Evolutionary conservation across 1,140 invertebrate species (phyloP).

Genomic region (Drosophila subpulchrella): DNA sequence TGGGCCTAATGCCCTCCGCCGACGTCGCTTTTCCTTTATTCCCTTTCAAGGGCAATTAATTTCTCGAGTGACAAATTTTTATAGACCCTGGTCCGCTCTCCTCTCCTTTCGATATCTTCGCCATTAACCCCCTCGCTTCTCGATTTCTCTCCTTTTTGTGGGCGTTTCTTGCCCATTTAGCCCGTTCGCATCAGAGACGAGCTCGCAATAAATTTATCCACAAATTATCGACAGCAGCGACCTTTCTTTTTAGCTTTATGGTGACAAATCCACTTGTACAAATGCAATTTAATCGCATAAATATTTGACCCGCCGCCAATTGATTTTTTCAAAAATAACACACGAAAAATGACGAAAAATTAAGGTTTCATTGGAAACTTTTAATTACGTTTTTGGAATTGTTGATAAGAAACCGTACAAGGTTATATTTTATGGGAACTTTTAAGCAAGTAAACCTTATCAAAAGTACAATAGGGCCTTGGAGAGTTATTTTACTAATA

Average conservation of each 20-base stretch:
- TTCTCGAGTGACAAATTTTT: slow-evolving; percentile 84
- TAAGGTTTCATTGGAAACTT: neutral
- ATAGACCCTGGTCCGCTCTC: slow-evolving; percentile 55
- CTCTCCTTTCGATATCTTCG: slow-evolving; percentile 37
- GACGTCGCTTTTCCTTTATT: slow-evolving; percentile 10
- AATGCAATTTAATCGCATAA: slow-evolving; percentile 65
- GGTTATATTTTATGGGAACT: slow-evolving; percentile 2
- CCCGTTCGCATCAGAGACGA: slow-evolving; percentile 39
- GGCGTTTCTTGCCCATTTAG: slow-evolving; percentile 58
- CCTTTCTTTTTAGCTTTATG: slow-evolving; percentile 9
- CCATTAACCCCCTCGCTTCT: slow-evolving; percentile 39
- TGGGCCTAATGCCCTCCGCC: slow-evolving; percentile 62
- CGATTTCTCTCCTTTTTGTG: slow-evolving; percentile 45
- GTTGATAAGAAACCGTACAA: slow-evolving; percentile 18
- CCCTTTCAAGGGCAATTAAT: slow-evolving; percentile 84
- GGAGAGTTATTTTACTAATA: slow-evolving; percentile 2
- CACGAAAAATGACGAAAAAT: neutral
- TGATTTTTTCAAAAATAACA: slow-evolving; percentile 20
- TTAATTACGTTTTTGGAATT: neutral
- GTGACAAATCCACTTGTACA: slow-evolving; percentile 56
- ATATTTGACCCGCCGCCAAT: slow-evolving; percentile 25
- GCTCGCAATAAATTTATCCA: slow-evolving; percentile 75
- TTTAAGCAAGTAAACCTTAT: slow-evolving; percentile 38
- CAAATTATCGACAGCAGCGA: slow-evolving; percentile 73
- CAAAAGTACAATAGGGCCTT: slow-evolving; percentile 4